Conservation (phyloP, 2,888 invertebrate genomes). For the Hirtodrosophila confusa region DNA sequence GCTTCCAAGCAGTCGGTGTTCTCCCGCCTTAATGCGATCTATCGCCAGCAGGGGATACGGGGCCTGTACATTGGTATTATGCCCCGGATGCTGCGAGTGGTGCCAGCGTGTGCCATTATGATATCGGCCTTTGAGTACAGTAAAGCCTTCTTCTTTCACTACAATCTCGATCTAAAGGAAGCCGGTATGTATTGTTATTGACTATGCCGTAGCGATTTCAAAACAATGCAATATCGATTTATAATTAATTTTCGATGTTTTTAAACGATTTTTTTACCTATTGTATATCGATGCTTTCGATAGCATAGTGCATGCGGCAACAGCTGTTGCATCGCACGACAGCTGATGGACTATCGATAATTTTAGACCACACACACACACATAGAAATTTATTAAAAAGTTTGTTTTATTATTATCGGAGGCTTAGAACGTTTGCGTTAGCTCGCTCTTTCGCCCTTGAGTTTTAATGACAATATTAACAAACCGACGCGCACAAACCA, state of each 20-base stretch:
- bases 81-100: conserved; percentile 66
- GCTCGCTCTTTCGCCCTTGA: not conserved
- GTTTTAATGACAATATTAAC: conserved; percentile 25
- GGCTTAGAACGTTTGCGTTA: conserved; percentile 11
- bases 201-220: not conserved
- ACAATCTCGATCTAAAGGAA: conserved; percentile 55
- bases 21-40: conserved; percentile 46
- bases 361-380: conserved; percentile 9
- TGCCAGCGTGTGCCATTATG: conserved; percentile 73
- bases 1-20: conserved; percentile 34
- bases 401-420: conserved; percentile 22
- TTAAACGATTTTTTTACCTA: no score
- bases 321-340: conserved; percentile 29
- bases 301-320: not conserved
- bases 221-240: not conserved
- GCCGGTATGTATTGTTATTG: conserved; percentile 40
- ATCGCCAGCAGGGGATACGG: conserved; percentile 52
- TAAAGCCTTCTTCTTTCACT: conserved; percentile 63
- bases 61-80: conserved; percentile 61
- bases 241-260: no score
- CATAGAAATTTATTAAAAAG: conserved; percentile 7
- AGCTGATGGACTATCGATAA: conserved; percentile 53
- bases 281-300: no score
- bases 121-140: conserved; percentile 73
- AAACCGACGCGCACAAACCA: conserved; percentile 3